A percentile compares a stretch with the other conserved stretches of the same genome.
phyloP scores from a whole-genome alignment of 1,140 invertebrate species.

The Meloidogyne hapla region DNA sequence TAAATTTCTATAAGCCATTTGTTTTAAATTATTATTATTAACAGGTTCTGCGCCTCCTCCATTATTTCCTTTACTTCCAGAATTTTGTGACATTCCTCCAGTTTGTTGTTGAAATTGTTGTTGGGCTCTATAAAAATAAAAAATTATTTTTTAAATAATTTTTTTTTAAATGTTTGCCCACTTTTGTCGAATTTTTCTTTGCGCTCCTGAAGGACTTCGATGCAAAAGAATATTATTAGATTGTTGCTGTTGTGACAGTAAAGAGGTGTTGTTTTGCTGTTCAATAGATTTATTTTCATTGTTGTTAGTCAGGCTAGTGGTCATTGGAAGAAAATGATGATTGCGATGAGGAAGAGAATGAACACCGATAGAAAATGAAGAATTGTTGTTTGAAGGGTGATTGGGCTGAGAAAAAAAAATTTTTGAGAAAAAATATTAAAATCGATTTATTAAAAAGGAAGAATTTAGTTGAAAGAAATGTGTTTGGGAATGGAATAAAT shows the following conservation, averaged over 20 bases:
- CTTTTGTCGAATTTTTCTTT: constrained; percentile 30
- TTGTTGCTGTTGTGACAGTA: not conserved
- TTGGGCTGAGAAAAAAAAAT: not conserved
- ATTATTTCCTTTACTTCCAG: not conserved
- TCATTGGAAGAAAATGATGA: not conserved
- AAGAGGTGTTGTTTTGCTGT: not conserved
- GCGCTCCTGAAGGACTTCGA: constrained; percentile 29
- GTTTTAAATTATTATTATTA: not conserved
- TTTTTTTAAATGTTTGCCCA: not conserved
- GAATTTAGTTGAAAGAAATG: not conserved
- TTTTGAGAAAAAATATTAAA: not conserved
- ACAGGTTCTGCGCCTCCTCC: not conserved
- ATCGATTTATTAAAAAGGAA: constrained; percentile 8
- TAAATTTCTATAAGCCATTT: constrained; percentile 14
- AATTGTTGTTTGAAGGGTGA: not conserved
- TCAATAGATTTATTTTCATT: not conserved
- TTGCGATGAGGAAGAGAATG: not conserved
- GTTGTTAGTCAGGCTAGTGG: not conserved
- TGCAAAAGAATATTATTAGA: not conserved
- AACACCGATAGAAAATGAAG: not conserved
- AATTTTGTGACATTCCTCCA: constrained; percentile 2
- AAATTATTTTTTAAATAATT: not conserved
- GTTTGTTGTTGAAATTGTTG: constrained; percentile 20
- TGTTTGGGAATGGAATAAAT: not conserved
- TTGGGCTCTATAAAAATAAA: constrained; percentile 4